Evolutionary conservation across 2,797 vertebrate genomes (phyloP).

Genomic region (Zenarchopterus dispar): DNA sequence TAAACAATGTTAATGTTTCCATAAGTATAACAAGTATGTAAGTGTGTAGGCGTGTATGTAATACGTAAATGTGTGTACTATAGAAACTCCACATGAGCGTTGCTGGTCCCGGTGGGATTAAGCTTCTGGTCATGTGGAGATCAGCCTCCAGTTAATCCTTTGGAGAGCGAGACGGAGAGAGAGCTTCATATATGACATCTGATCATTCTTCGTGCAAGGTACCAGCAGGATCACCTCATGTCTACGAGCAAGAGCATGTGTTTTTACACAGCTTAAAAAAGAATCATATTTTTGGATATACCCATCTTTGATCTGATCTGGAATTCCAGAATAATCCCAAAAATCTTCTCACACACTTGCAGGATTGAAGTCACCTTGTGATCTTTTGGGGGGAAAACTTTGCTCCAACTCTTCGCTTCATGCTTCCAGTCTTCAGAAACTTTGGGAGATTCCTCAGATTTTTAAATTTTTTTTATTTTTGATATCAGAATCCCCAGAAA

Average conservation of each 20-base stretch:
- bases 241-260: background rate
- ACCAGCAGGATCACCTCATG: background rate
- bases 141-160: conserved; percentile 80
- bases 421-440: too few relatives aligned
- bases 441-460: too few relatives aligned
- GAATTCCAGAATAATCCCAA: too few relatives aligned
- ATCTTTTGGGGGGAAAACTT: background rate
- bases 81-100: conserved; percentile 26
- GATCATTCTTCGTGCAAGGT: conserved; percentile 24
- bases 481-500: too few relatives aligned
- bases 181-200: conserved; percentile 35
- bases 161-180: conserved; percentile 23
- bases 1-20: too few relatives aligned
- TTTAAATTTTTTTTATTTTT: too few relatives aligned
- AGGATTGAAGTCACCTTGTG: background rate
- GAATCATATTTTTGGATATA: too few relatives aligned
- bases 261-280: too few relatives aligned
- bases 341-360: background rate
- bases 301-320: too few relatives aligned
- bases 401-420: too few relatives aligned
- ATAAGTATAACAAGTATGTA: too few relatives aligned
- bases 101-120: conserved; percentile 67
- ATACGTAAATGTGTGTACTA: background rate
- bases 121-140: conserved; percentile 79
- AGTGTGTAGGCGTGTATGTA: too few relatives aligned